phyloP scores from a whole-genome alignment of 1,140 invertebrate genomes.

The Euwallacea similis region DNA sequence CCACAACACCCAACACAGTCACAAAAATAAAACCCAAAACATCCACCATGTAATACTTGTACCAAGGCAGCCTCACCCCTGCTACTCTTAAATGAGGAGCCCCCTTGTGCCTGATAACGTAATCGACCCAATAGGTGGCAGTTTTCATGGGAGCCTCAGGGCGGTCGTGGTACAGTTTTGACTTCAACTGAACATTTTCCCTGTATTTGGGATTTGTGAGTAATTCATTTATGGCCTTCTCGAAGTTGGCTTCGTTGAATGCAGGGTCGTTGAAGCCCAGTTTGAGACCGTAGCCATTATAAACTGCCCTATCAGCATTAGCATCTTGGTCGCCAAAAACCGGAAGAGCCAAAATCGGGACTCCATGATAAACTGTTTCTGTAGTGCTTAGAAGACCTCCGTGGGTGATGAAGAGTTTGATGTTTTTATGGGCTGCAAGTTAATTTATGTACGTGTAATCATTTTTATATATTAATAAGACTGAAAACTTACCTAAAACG shows the following conservation, averaged over 20 bases:
- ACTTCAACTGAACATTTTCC: slow-evolving; percentile 60
- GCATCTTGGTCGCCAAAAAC: slow-evolving; percentile 65
- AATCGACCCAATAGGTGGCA: slow-evolving; percentile 71
- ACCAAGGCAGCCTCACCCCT: slow-evolving; percentile 60
- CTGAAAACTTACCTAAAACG: slow-evolving; percentile 59
- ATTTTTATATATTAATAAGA: background rate
- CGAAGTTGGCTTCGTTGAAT: slow-evolving; percentile 43
- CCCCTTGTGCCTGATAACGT: slow-evolving; percentile 64
- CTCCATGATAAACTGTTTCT: slow-evolving; percentile 71
- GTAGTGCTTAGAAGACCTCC: slow-evolving; percentile 70
- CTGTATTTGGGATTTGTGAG: slow-evolving; percentile 37
- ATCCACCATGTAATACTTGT: slow-evolving; percentile 54
- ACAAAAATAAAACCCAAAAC: background rate
- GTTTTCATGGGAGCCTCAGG: slow-evolving; percentile 59
- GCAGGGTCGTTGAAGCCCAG: slow-evolving; percentile 34
- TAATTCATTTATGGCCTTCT: slow-evolving; percentile 26
- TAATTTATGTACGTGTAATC: background rate
- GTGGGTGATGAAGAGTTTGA: slow-evolving; percentile 71
- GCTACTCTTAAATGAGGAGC: slow-evolving; percentile 57
- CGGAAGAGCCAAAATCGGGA: slow-evolving; percentile 73
- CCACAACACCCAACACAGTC: no score
- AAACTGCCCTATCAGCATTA: slow-evolving; percentile 53
- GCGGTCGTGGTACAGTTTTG: slow-evolving; percentile 34
- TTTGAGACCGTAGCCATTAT: slow-evolving; percentile 50
- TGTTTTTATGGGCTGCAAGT: slow-evolving; percentile 64